Conservation (phyloP, 2,797 vertebrate species). For the Sebastes elongatus region DNA sequence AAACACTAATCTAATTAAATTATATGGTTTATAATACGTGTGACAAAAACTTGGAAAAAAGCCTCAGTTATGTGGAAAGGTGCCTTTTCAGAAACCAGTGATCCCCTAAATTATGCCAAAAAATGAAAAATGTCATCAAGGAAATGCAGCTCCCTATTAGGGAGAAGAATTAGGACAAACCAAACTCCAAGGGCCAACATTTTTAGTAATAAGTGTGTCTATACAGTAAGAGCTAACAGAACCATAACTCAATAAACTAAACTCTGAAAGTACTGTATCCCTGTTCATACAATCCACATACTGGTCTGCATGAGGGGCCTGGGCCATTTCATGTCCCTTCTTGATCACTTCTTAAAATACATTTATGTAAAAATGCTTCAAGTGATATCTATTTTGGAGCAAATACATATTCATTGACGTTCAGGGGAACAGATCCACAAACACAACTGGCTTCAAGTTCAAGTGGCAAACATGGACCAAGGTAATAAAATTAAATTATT, state of each 20-base stretch:
- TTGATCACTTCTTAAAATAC: background rate
- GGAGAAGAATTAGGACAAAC: slow-evolving; percentile 37
- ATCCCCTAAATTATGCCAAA: slow-evolving; percentile 43
- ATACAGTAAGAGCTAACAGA: background rate
- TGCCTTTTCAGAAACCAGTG: slow-evolving; percentile 33
- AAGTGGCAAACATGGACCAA: background rate
- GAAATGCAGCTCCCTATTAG: slow-evolving; percentile 22
- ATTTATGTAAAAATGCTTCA: background rate
- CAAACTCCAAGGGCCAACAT: slow-evolving; percentile 31
- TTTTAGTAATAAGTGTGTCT: slow-evolving; percentile 14
- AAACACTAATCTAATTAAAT: slow-evolving; percentile 21
- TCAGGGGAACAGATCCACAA: background rate
- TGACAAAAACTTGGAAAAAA: slow-evolving; percentile 46
- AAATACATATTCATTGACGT: background rate
- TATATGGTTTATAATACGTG: slow-evolving; percentile 24
- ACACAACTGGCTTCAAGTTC: background rate
- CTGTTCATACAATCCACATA: background rate
- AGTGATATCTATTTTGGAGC: background rate
- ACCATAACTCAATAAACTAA: background rate
- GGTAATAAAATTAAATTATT: too few species aligned
- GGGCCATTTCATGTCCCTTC: background rate
- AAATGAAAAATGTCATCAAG: slow-evolving; percentile 32
- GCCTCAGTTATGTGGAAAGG: slow-evolving; percentile 18
- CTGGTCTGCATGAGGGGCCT: background rate
- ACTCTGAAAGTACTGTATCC: background rate